Percentiles rank a stretch among this genome's conserved stretches.
phyloP scores from a whole-genome alignment of 2,113 vertebrate species.

The Rynchops niger region DNA sequence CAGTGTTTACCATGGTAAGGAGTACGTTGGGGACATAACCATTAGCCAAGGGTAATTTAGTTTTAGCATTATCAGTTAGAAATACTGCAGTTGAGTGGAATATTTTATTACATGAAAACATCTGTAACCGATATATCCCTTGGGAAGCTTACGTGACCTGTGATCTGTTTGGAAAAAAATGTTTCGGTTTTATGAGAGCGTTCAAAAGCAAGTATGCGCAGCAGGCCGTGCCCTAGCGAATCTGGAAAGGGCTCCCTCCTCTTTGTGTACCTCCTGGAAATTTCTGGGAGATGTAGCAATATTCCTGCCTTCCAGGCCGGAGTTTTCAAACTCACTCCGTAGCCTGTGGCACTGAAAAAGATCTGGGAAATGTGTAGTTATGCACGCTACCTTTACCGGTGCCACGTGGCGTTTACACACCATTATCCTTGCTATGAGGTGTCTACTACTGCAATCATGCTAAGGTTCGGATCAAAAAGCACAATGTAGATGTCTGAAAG shows the following conservation, averaged over 20 bases:
- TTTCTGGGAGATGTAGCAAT: background rate
- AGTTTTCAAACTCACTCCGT: background rate
- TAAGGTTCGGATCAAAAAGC: background rate
- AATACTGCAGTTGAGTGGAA: conserved; percentile 66
- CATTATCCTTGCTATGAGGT: background rate
- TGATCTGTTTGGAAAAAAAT: conserved; percentile 66
- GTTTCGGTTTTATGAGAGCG: conserved; percentile 49
- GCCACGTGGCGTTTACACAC: background rate
- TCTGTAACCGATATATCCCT: conserved; percentile 72
- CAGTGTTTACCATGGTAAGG: conserved; percentile 52
- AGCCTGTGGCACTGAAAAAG: background rate
- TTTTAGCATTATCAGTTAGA: conserved; percentile 66
- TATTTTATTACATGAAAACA: conserved; percentile 72
- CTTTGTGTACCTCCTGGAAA: background rate
- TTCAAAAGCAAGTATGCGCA: conserved; percentile 28
- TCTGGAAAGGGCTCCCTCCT: conserved; percentile 5
- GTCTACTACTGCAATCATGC: background rate
- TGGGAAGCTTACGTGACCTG: conserved; percentile 65
- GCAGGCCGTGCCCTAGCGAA: background rate
- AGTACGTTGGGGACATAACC: conserved; percentile 45
- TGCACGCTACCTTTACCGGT: background rate
- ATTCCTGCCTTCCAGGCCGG: background rate
- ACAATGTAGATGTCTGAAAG: background rate
- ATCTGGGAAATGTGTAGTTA: background rate
- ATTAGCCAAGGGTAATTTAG: conserved; percentile 73